phyloP scores from a whole-genome alignment of 2,797 vertebrate species.

The Pterois miles region DNA sequence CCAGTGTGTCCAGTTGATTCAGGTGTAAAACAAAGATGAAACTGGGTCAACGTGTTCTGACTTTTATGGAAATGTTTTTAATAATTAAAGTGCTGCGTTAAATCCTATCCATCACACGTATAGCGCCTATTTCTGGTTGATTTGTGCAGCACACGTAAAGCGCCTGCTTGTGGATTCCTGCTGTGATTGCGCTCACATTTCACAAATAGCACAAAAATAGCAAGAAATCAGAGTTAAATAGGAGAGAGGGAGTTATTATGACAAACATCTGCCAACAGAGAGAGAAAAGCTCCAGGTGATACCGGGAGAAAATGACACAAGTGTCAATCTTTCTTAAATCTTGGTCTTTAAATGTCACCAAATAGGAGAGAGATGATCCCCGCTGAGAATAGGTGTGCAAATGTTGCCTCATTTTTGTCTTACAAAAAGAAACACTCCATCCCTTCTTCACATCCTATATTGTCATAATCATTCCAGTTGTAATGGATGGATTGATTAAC shows the following conservation, averaged over 20 bases:
- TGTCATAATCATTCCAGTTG: neutral
- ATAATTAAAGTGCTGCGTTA: neutral
- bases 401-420: neutral
- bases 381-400: neutral
- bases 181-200: neutral
- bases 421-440: neutral
- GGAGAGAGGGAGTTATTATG: neutral
- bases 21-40: conserved; percentile 16
- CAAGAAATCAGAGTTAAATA: conserved; percentile 4
- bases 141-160: neutral
- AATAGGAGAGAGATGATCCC: neutral
- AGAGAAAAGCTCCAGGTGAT: conserved; percentile 30
- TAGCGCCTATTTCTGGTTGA: neutral
- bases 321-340: neutral
- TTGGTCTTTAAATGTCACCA: conserved; percentile 21
- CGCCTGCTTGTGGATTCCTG: neutral
- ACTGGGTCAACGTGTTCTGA: conserved; percentile 8
- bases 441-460: neutral
- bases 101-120: neutral
- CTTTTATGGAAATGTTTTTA: neutral
- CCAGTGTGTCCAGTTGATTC: neutral
- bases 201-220: neutral
- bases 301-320: neutral
- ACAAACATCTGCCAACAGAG: conserved; percentile 1
- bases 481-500: neutral